Evolutionary conservation across 2,797 vertebrate genomes (phyloP), one percentile per base, ranked within the genome.

Genomic region (Heterohyrax brucei): DNA sequence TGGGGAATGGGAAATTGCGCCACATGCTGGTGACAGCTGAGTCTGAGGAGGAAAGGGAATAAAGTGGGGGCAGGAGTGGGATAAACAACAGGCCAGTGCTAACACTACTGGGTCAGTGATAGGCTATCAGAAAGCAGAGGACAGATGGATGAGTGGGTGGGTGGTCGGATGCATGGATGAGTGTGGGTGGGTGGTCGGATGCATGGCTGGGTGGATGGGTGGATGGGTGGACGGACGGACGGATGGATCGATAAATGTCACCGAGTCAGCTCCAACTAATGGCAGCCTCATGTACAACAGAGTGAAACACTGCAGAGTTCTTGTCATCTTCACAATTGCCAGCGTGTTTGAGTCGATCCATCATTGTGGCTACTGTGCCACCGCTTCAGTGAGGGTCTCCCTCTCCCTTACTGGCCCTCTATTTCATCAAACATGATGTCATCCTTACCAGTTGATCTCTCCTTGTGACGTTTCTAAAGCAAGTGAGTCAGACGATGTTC

Each of bases 1-100:
- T 96, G 89, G 48, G 24, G 89, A 93, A 87, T 88, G 70, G 87
- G 78, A 95, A 97, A 92, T 90, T 46, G 46, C 28, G 53, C 19
- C 14, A 64, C 56, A 44, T 48, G 68, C 46, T 66, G 76, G 1
- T 95, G 78, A 96, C 91, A 96, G 93, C 75, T 94, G 73, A 91
- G 73, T 91, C 48, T 93, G 89, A 1, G 64, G 48, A 87, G 75
- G 70, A 91, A 2, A 91, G 64, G 77, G 95, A 95, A 88, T 86
- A 46, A 87, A 87, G 84, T 8, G 22, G 87, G 26, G 5, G 28
- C 1, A 12, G 44, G 80, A 8, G 46, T 24, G 44, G 66, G 28
- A 81, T 62, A 92, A 89, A 85, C 44, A 59, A 22, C 50, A 33
- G 22, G 79, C 84, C 76, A 48, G 10, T 1, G 50, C 72, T 33